Evolutionary conservation across 2,113 vertebrate genomes (phyloP).

Genomic region (Limanda limanda): DNA sequence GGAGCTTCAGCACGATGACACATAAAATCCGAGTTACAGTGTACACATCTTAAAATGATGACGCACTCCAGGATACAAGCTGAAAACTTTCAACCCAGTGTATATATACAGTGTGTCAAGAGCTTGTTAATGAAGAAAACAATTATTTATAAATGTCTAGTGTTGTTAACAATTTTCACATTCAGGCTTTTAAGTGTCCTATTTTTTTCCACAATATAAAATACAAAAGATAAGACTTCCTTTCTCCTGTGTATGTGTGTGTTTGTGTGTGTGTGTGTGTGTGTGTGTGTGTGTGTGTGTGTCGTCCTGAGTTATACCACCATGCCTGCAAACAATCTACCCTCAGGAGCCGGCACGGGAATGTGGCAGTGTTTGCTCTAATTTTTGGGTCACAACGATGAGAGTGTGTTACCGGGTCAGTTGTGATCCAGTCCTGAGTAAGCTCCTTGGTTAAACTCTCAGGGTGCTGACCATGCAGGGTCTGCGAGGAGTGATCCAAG

Average conservation of each 20-base stretch:
- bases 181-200: neutral
- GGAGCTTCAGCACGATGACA: constrained; percentile 51
- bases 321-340: neutral
- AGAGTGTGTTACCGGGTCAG: constrained; percentile 80
- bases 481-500: constrained; percentile 64
- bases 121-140: neutral
- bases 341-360: constrained; percentile 9
- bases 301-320: constrained; percentile 2
- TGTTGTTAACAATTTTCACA: no score
- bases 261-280: no score
- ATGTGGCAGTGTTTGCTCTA: constrained; percentile 19
- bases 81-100: neutral
- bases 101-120: neutral
- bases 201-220: neutral
- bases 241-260: neutral
- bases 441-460: constrained; percentile 82
- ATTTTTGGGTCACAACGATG: constrained; percentile 73
- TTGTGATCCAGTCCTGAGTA: constrained; percentile 78
- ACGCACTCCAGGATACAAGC: constrained; percentile 23
- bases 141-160: neutral
- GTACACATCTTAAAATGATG: constrained; percentile 30
- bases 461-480: constrained; percentile 81
- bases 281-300: neutral
- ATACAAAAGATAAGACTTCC: neutral
- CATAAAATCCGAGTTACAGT: constrained; percentile 45